These are phyloP conservation scores for Andrena fulva DNA, from an alignment of 2,888 invertebrate species.

Conservation along the genomic window DNA sequence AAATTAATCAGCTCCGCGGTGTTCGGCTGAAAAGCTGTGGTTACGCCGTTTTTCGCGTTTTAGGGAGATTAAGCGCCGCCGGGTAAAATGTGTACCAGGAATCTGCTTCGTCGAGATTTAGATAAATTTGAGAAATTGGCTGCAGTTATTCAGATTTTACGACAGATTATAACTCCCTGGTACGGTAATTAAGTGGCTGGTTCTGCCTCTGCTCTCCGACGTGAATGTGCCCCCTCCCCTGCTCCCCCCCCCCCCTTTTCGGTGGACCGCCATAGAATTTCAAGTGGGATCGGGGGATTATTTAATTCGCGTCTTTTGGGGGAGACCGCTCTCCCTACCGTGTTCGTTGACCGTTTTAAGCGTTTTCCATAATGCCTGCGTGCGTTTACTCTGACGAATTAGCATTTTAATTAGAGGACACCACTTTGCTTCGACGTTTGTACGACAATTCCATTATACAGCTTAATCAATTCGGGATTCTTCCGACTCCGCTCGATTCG, in stretches of 20 bases:
- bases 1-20: constrained; percentile 9
- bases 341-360: constrained; percentile 61
- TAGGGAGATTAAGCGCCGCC: constrained; percentile 22
- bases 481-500: not conserved
- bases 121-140: constrained; percentile 78
- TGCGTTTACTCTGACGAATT: constrained; percentile 65
- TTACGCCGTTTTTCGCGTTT: constrained; percentile 29
- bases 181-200: constrained; percentile 74
- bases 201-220: constrained; percentile 45
- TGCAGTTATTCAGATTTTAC: constrained; percentile 79
- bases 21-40: not conserved
- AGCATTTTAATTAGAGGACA: constrained; percentile 74
- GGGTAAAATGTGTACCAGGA: constrained; percentile 25
- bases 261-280: constrained; percentile 70
- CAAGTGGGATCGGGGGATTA: constrained; percentile 73
- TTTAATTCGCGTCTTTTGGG: constrained; percentile 70
- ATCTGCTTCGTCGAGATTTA: constrained; percentile 57
- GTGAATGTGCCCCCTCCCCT: constrained; percentile 58
- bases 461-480: constrained; percentile 45
- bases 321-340: constrained; percentile 27
- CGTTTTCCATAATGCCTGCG: constrained; percentile 69
- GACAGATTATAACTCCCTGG: constrained; percentile 75
- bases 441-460: constrained; percentile 64
- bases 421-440: constrained; percentile 61
- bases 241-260: constrained; percentile 59